Evolutionary conservation across 2,113 vertebrate genomes (phyloP).

Genomic region (Hiodon alosoides): DNA sequence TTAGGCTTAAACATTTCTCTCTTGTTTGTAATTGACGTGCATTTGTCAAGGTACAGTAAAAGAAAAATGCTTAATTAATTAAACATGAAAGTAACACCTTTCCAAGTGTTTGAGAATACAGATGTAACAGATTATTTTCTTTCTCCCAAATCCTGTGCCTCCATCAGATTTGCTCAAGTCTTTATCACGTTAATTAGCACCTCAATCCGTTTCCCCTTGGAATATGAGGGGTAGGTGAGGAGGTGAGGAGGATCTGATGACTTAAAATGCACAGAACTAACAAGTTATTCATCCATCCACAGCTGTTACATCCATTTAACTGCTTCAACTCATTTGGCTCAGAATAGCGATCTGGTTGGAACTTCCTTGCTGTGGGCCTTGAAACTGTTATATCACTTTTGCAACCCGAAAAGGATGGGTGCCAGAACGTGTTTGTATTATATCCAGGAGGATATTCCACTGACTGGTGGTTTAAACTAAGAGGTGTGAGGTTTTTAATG

Average conservation of each 20-base stretch:
- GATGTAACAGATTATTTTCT: slow-evolving; percentile 53
- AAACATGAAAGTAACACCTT: slow-evolving; percentile 69
- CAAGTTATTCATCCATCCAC: slow-evolving; percentile 64
- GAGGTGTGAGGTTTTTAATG: slow-evolving; percentile 26
- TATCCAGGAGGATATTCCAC: slow-evolving; percentile 26
- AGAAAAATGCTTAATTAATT: slow-evolving; percentile 67
- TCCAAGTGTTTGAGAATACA: slow-evolving; percentile 62
- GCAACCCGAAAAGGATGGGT: slow-evolving; percentile 6
- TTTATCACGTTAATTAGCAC: slow-evolving; percentile 75
- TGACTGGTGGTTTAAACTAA: slow-evolving; percentile 34
- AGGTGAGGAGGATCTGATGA: slow-evolving; percentile 62
- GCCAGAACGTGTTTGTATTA: slow-evolving; percentile 4
- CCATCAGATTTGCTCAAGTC: slow-evolving; percentile 66
- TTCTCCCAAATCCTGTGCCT: slow-evolving; percentile 41
- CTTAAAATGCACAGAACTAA: slow-evolving; percentile 68
- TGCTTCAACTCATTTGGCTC: slow-evolving; percentile 41
- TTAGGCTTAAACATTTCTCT: slow-evolving; percentile 59
- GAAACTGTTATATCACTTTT: slow-evolving; percentile 8
- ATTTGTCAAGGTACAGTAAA: slow-evolving; percentile 65
- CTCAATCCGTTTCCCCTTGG: slow-evolving; percentile 65
- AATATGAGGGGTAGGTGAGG: slow-evolving; percentile 66
- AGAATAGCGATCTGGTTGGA: neutral
- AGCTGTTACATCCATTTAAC: slow-evolving; percentile 65
- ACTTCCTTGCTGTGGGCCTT: neutral
- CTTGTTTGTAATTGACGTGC: slow-evolving; percentile 60